phyloP scores from a whole-genome alignment of 2,888 invertebrate genomes.

The Temnothorax rugatulus region DNA sequence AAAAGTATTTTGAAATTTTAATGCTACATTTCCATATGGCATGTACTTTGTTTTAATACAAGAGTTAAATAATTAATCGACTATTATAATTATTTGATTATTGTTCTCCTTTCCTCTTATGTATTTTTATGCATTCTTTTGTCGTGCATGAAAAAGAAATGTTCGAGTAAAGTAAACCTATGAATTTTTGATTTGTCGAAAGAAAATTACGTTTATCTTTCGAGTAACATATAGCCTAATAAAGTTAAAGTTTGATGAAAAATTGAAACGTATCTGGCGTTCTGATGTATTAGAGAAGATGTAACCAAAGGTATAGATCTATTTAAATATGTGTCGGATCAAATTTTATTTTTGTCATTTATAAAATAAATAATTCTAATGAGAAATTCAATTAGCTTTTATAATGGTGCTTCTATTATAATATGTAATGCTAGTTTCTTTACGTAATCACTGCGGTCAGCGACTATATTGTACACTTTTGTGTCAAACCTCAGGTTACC shows the following conservation, averaged over 20 bases:
- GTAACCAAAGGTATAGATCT: background rate
- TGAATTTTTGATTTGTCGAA: background rate
- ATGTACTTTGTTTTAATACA: background rate
- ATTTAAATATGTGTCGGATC: background rate
- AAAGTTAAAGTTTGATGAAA: background rate
- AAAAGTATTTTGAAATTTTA: slow-evolving; percentile 27
- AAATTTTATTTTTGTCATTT: slow-evolving; percentile 1
- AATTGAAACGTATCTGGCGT: background rate
- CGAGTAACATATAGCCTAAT: background rate
- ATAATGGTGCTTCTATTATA: background rate
- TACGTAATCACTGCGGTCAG: background rate
- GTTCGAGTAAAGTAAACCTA: background rate
- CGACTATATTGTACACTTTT: background rate
- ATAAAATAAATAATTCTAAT: background rate
- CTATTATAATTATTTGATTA: background rate
- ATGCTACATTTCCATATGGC: background rate
- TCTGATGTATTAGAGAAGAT: background rate
- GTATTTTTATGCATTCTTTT: background rate
- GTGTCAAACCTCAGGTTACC: background rate
- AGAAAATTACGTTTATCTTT: slow-evolving; percentile 2
- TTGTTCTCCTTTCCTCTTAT: background rate
- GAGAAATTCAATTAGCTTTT: background rate
- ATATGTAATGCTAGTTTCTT: background rate
- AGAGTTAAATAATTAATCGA: slow-evolving; percentile 5
- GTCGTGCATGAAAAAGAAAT: background rate